Percentiles rank a stretch among this genome's conserved stretches.
Conservation (phyloP, 2,113 vertebrate species). For the Zootoca vivipara region DNA sequence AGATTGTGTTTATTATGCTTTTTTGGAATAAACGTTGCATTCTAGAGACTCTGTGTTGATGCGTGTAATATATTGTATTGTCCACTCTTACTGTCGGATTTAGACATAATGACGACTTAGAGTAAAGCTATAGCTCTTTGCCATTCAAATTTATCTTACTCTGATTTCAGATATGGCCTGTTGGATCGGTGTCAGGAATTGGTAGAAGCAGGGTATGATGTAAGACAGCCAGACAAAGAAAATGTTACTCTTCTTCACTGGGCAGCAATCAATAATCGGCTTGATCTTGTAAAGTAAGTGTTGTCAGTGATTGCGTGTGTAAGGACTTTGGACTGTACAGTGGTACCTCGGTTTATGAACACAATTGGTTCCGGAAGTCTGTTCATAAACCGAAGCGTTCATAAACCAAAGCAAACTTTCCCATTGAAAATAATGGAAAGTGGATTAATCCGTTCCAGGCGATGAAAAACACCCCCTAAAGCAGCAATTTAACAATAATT, state of each 20-base stretch:
- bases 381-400: no score
- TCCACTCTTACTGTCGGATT: background rate
- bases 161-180: slow-evolving; percentile 85
- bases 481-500: no score
- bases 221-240: slow-evolving; percentile 92
- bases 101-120: background rate
- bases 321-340: slow-evolving; percentile 18
- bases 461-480: no score
- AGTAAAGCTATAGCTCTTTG: background rate
- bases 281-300: slow-evolving; percentile 91
- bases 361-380: no score
- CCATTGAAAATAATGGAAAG: no score
- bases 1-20: background rate
- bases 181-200: slow-evolving; percentile 93
- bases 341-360: no score
- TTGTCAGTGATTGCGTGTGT: slow-evolving; percentile 4
- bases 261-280: slow-evolving; percentile 96
- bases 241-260: slow-evolving; percentile 96
- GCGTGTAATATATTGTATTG: background rate
- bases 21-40: background rate
- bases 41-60: background rate
- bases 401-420: no score
- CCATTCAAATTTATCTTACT: slow-evolving; percentile 1
- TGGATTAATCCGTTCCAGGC: no score
- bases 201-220: slow-evolving; percentile 93